These are phyloP conservation scores for Catharus minimus DNA, from an alignment of 2,113 vertebrate species.

Conservation along the genomic window DNA sequence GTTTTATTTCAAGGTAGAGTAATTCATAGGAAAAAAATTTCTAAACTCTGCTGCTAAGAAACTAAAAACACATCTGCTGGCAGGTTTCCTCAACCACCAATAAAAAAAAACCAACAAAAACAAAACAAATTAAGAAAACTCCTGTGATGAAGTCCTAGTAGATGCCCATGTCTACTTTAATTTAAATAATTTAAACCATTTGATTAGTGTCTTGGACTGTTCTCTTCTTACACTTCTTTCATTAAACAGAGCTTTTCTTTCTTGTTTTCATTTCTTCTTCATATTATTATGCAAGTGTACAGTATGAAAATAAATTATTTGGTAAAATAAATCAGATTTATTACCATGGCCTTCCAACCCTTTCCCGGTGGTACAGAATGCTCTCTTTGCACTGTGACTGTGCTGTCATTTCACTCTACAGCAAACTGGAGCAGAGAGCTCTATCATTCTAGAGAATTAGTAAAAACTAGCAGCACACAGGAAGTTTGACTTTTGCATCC, in stretches of 20 bases:
- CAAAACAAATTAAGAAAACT: neutral
- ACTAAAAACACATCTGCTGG: neutral
- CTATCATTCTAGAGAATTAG: neutral
- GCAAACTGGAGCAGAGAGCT: neutral
- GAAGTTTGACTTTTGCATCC: neutral
- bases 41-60: neutral
- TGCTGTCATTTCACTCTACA: neutral
- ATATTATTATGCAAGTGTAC: neutral
- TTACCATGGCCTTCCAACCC: neutral
- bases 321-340: neutral
- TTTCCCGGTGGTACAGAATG: neutral
- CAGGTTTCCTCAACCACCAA: neutral
- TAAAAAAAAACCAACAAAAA: neutral
- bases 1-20: constrained; percentile 17
- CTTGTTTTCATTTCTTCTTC: neutral
- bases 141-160: neutral
- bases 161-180: neutral
- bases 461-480: neutral
- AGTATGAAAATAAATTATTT: neutral
- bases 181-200: neutral
- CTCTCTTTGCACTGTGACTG: neutral
- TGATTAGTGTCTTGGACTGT: neutral
- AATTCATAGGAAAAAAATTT: neutral
- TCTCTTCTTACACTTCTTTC: neutral
- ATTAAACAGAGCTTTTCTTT: neutral